A percentile compares a stretch with the other conserved stretches of the same genome.
These are phyloP conservation scores for Sinocyclocheilus anophthalmus DNA, from an alignment of 2,113 vertebrate species.

Conservation along the genomic window DNA sequence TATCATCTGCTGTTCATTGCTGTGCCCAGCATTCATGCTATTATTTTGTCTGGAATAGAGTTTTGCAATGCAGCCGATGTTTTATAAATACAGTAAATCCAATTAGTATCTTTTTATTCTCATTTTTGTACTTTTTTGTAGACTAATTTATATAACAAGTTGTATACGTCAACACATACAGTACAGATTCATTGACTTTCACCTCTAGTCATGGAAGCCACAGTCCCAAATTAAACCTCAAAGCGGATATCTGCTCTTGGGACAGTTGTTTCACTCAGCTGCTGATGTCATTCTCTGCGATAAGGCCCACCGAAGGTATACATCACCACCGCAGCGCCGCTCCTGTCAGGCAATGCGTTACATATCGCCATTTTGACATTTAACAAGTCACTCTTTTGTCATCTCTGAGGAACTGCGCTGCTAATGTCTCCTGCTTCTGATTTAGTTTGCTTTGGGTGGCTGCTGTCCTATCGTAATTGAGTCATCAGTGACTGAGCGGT, in stretches of 20 bases:
- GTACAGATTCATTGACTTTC: neutral
- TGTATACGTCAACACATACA: neutral
- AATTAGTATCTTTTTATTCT: no score
- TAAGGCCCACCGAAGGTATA: neutral
- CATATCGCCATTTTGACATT: conserved; percentile 2
- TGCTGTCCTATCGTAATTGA: conserved; percentile 57
- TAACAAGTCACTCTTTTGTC: conserved; percentile 36
- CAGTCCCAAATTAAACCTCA: neutral
- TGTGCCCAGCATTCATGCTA: neutral
- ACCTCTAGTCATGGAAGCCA: neutral
- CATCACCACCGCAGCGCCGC: neutral
- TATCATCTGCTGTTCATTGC: neutral
- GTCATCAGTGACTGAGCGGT: conserved; percentile 49
- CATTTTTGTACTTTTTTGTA: neutral
- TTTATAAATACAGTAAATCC: neutral
- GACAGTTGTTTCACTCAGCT: neutral
- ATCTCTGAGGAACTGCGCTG: conserved; percentile 45
- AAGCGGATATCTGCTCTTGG: neutral
- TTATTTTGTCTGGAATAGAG: neutral
- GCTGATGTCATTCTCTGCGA: conserved; percentile 18
- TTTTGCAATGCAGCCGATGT: neutral
- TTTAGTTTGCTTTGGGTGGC: conserved; percentile 55
- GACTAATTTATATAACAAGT: neutral
- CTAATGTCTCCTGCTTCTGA: conserved; percentile 48
- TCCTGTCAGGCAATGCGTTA: neutral